Evolutionary conservation across 2,113 vertebrate species (phyloP).

Genomic region (Thymallus thymallus): DNA sequence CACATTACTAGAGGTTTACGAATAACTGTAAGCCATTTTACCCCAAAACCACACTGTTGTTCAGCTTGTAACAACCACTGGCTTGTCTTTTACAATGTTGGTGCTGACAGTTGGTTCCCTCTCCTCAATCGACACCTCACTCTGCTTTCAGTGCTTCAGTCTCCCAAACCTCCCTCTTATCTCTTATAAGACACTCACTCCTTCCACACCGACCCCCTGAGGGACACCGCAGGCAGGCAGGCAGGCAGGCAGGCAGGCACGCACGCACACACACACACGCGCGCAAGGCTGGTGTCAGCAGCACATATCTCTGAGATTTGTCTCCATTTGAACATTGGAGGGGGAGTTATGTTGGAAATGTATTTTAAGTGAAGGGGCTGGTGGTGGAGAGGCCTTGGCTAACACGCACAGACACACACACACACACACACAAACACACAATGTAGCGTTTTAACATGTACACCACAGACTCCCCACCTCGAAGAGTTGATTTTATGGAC

Average conservation of each 20-base stretch:
- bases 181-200: not conserved
- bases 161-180: slow-evolving; percentile 5
- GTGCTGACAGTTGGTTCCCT: slow-evolving; percentile 47
- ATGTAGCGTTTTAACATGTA: no score
- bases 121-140: slow-evolving; percentile 37
- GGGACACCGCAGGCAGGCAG: slow-evolving; percentile 11
- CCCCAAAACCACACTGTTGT: not conserved
- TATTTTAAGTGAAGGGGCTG: no score
- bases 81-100: not conserved
- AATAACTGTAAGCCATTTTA: not conserved
- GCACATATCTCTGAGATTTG: not conserved
- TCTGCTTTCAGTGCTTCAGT: slow-evolving; percentile 18
- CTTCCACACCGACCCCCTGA: slow-evolving; percentile 19
- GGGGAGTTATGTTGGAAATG: no score
- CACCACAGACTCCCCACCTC: slow-evolving; percentile 12
- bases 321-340: no score
- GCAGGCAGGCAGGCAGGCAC: no score
- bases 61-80: not conserved
- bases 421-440: no score
- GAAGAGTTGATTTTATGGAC: slow-evolving; percentile 21
- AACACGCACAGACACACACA: no score
- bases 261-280: slow-evolving; percentile 4
- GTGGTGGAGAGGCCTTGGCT: no score
- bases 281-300: not conserved
- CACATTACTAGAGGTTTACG: not conserved